These are phyloP conservation scores for Atlantisia rogersi DNA, from an alignment of 2,113 vertebrate genomes.

Conservation along the genomic window DNA sequence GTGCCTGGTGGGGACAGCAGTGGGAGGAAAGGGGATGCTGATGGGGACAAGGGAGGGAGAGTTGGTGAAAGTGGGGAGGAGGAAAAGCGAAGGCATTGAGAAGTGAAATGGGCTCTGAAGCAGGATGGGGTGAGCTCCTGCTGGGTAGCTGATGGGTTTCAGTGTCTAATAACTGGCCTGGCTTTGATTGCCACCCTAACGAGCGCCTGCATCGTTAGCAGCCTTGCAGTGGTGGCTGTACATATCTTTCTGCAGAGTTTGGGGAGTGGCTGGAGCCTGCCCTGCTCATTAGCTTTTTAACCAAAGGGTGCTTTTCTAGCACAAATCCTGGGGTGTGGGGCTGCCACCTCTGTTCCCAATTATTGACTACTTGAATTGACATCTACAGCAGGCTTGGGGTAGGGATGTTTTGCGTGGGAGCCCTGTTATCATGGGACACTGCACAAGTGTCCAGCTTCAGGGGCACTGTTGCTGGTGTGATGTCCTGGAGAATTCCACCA, in stretches of 20 bases:
- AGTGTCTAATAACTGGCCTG: neutral
- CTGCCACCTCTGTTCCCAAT: neutral
- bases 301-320: neutral
- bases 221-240: neutral
- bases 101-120: neutral
- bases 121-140: neutral
- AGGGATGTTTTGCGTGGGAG: neutral
- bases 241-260: neutral
- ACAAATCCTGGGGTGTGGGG: neutral
- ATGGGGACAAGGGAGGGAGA: neutral
- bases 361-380: neutral
- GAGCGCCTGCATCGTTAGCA: neutral
- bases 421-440: neutral
- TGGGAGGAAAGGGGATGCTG: neutral
- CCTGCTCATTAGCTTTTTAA: neutral
- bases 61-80: neutral
- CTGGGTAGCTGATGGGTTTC: neutral
- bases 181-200: neutral
- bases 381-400: neutral
- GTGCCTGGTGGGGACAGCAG: rapidly evolving
- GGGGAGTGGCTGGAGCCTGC: neutral
- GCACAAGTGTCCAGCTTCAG: neutral
- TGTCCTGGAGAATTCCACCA: rapidly evolving
- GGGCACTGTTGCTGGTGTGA: rapidly evolving
- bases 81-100: rapidly evolving